Conservation (phyloP, 2,888 invertebrate genomes). For the Nyleta sp. region DNA sequence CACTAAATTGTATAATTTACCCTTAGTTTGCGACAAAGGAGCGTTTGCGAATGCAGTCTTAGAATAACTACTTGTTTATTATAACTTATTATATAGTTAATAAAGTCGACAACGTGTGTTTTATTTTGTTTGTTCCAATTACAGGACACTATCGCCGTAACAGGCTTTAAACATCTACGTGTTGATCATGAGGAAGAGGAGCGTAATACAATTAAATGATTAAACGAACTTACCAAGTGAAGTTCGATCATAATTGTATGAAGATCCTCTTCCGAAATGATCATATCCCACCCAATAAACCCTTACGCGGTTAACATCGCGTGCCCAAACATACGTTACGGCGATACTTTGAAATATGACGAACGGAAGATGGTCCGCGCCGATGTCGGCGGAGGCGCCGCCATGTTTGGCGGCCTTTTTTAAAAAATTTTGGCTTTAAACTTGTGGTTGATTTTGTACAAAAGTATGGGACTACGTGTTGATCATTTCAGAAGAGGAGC, state of each 20-base stretch:
- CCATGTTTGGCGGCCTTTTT: too few relatives aligned
- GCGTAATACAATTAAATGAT: conserved; percentile 4
- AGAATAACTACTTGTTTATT: neutral
- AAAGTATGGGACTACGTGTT: too few relatives aligned
- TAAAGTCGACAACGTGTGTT: too few relatives aligned
- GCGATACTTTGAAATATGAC: too few relatives aligned
- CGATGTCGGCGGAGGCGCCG: too few relatives aligned
- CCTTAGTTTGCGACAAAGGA: neutral
- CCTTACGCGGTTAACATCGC: neutral
- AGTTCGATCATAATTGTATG: too few relatives aligned
- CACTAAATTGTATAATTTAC: neutral
- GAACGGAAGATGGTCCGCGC: too few relatives aligned
- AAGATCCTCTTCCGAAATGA: conserved; percentile 51
- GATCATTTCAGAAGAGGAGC: too few relatives aligned
- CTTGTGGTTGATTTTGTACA: too few relatives aligned
- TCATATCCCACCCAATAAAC: conserved; percentile 20
- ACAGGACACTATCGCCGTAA: conserved; percentile 35
- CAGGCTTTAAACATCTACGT: conserved; percentile 71
- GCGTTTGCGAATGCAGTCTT: neutral
- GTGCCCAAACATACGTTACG: neutral
- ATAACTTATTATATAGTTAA: neutral
- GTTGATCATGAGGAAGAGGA: conserved; percentile 69
- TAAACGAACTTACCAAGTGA: too few relatives aligned
- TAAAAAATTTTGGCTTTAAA: too few relatives aligned
- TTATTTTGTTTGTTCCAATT: neutral